phyloP scores from a whole-genome alignment of 2,113 vertebrate genomes.

The Pluvialis apricaria region DNA sequence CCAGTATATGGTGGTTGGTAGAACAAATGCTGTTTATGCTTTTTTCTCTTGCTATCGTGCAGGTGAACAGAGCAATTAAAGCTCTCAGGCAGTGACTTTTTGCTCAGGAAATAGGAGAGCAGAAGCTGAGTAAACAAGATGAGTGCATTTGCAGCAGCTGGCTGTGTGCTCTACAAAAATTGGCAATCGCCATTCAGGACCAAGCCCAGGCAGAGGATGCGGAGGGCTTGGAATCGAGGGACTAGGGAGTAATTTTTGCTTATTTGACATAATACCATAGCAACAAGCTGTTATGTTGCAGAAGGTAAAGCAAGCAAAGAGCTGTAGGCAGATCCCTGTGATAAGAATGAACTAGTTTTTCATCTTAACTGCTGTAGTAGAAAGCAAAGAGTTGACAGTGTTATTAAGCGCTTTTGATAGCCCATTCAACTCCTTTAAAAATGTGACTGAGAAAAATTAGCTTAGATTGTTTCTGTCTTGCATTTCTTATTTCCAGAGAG shows the following conservation, averaged over 20 bases:
- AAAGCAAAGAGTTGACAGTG: neutral
- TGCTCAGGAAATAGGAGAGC: neutral
- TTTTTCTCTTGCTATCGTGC: neutral
- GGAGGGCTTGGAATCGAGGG: neutral
- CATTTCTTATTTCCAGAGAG: neutral
- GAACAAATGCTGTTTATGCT: neutral
- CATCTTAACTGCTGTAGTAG: neutral
- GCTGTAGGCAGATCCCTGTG: neutral
- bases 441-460: neutral
- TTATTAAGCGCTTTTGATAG: neutral
- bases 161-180: neutral
- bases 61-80: neutral
- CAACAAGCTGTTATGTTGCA: neutral
- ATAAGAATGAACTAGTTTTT: neutral
- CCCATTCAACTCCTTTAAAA: neutral
- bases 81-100: neutral
- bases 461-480: neutral
- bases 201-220: neutral
- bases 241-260: neutral
- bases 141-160: neutral
- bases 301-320: neutral
- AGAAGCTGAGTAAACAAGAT: neutral
- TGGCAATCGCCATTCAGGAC: fast-evolving
- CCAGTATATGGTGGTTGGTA: neutral
- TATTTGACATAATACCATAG: neutral